Evolutionary conservation across 2,888 invertebrate species (phyloP).

Genomic region (Electrophaes corylata): DNA sequence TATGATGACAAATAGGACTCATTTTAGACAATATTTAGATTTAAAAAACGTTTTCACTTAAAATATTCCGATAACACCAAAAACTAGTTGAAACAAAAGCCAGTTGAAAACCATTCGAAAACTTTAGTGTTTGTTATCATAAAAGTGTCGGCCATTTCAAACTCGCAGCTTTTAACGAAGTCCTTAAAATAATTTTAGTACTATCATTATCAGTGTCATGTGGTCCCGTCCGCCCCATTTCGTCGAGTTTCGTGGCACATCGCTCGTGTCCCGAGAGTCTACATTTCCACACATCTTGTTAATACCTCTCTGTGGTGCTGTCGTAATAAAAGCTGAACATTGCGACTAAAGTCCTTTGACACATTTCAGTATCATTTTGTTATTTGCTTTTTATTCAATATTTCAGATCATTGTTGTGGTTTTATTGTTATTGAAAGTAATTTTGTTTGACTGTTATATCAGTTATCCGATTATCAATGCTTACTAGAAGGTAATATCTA

Average conservation of each 20-base stretch:
- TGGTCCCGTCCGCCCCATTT: slow-evolving; percentile 22
- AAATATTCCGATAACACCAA: background rate
- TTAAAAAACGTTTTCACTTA: too few relatives aligned
- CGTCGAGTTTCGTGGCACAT: slow-evolving; percentile 11
- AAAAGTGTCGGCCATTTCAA: slow-evolving; percentile 14
- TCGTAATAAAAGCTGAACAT: slow-evolving; percentile 49
- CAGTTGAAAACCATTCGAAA: background rate
- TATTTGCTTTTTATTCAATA: slow-evolving; percentile 16
- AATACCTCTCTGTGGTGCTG: slow-evolving; percentile 41
- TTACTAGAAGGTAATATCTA: too few relatives aligned
- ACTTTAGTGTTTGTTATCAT: background rate
- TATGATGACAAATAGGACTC: too few relatives aligned
- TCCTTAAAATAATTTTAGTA: slow-evolving; percentile 20
- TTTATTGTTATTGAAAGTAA: slow-evolving; percentile 12
- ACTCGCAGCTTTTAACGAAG: slow-evolving; percentile 13
- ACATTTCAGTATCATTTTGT: slow-evolving; percentile 34
- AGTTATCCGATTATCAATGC: too few relatives aligned
- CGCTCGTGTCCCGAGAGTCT: slow-evolving; percentile 25
- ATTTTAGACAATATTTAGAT: too few relatives aligned
- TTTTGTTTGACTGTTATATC: slow-evolving; percentile 11
- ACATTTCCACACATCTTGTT: slow-evolving; percentile 33
- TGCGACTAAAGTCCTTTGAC: slow-evolving; percentile 44
- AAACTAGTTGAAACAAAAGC: background rate
- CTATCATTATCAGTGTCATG: slow-evolving; percentile 28
- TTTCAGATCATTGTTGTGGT: slow-evolving; percentile 31